Percentiles rank a stretch among this genome's conserved stretches.
phyloP scores from a whole-genome alignment of 2,888 invertebrate species.

The Onchidella celtica region DNA sequence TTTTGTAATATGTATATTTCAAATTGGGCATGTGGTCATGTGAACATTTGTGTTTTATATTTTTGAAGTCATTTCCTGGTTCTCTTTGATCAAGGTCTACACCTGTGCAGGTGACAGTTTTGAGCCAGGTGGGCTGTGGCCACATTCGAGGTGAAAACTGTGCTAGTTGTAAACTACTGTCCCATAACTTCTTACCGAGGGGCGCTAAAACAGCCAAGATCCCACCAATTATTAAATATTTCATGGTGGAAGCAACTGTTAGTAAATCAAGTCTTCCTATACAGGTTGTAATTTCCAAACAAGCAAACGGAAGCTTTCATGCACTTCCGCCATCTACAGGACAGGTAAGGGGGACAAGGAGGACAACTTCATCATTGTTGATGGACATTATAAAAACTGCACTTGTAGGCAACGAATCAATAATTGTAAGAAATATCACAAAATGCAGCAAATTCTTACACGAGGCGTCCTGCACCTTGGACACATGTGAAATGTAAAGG shows the following conservation, averaged over 20 bases:
- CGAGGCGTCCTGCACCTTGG: no score
- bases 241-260: slow-evolving; percentile 13
- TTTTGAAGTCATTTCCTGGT: no score
- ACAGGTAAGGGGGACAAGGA: slow-evolving; percentile 23
- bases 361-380: slow-evolving; percentile 7
- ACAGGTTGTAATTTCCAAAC: no score
- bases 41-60: no score
- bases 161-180: no score
- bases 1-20: no score
- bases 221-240: slow-evolving; percentile 8
- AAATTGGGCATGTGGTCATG: no score
- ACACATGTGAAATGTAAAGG: background rate
- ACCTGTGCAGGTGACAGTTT: no score
- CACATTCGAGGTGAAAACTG: no score
- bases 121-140: no score
- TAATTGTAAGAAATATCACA: background rate
- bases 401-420: background rate
- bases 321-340: slow-evolving; percentile 40
- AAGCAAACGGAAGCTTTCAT: slow-evolving; percentile 3
- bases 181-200: slow-evolving; percentile 20
- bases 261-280: background rate
- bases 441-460: background rate
- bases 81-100: no score
- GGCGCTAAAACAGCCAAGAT: slow-evolving; percentile 14
- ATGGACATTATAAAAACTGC: background rate